phyloP scores from a whole-genome alignment of 2,888 invertebrate genomes.

The Chromoteleia sp. region DNA sequence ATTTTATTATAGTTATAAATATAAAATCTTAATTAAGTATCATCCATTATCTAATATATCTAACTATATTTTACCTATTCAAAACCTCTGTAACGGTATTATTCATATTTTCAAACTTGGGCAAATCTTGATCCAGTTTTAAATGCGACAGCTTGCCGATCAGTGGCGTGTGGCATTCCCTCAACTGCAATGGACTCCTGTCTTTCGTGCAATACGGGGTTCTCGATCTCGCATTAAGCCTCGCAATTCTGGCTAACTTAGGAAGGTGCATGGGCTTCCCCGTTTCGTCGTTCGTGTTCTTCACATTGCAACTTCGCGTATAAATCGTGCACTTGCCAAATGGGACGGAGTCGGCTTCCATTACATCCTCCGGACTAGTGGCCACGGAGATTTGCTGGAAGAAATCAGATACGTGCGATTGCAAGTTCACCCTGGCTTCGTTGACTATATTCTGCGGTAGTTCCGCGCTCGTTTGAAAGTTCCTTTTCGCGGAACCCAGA shows the following conservation, averaged over 20 bases:
- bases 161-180: conserved; percentile 77
- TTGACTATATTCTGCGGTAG: conserved; percentile 81
- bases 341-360: conserved; percentile 81
- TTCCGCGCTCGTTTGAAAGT: conserved; percentile 76
- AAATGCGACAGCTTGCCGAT: conserved; percentile 78
- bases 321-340: conserved; percentile 72
- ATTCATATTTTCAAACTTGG: conserved; percentile 80
- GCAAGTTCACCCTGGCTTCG: conserved; percentile 80
- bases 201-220: conserved; percentile 80
- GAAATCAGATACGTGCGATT: conserved; percentile 83
- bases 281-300: conserved; percentile 69
- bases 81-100: conserved; percentile 80
- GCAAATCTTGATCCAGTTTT: conserved; percentile 80
- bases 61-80: conserved; percentile 75
- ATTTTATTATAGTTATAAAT: too few species aligned
- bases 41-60: too few species aligned
- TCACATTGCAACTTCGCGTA: conserved; percentile 73
- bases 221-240: conserved; percentile 78
- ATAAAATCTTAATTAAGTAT: too few species aligned
- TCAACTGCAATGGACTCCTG: conserved; percentile 73
- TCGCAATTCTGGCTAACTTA: conserved; percentile 80
- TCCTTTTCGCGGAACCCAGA: conserved; percentile 66
- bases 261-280: conserved; percentile 75
- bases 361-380: conserved; percentile 83
- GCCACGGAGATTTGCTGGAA: conserved; percentile 83